These are phyloP conservation scores for Mobula birostris DNA, from an alignment of 2,113 vertebrate species.

Conservation along the genomic window DNA sequence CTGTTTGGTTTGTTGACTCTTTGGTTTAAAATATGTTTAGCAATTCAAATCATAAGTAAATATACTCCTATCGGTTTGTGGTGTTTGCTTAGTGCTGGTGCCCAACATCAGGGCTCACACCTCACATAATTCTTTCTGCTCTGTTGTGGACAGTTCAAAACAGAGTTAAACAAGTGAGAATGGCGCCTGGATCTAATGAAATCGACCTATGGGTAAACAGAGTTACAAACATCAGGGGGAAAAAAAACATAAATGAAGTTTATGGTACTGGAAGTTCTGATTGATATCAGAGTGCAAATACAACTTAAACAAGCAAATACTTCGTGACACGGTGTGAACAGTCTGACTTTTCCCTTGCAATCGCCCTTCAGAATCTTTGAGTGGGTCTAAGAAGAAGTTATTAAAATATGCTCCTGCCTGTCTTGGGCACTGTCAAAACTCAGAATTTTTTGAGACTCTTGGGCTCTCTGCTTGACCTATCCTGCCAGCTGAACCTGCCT, in stretches of 20 bases:
- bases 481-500: background rate
- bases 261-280: conserved; percentile 21
- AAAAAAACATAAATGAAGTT: background rate
- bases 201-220: background rate
- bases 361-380: background rate
- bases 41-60: background rate
- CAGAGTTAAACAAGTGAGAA: background rate
- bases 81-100: background rate
- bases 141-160: background rate
- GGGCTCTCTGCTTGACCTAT: no score
- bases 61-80: background rate
- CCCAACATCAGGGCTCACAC: background rate
- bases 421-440: background rate
- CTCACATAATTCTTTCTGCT: background rate
- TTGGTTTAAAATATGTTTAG: background rate
- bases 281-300: conserved; percentile 23
- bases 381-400: background rate
- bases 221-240: background rate
- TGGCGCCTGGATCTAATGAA: background rate
- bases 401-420: background rate
- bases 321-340: background rate
- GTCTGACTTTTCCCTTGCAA: background rate
- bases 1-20: background rate
- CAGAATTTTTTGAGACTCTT: background rate
- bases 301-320: background rate